Percentiles rank a stretch among this genome's conserved stretches.
These are phyloP conservation scores for Perognathus longimembris DNA, from an alignment of 2,113 vertebrate species.

Conservation along the genomic window DNA sequence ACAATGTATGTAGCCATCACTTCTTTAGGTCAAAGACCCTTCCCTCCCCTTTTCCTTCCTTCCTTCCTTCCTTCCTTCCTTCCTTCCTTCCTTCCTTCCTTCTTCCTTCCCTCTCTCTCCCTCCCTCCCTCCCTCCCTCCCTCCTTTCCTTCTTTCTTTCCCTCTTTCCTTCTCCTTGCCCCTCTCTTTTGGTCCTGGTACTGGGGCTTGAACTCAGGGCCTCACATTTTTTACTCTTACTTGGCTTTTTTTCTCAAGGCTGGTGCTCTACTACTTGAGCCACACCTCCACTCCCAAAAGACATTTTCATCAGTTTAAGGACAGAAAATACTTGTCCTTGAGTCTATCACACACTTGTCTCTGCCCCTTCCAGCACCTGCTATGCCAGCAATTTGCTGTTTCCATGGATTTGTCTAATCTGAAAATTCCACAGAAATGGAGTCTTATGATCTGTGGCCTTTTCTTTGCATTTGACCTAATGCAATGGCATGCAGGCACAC, in stretches of 20 bases:
- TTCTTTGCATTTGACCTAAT: not conserved
- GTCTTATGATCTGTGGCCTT: accelerated
- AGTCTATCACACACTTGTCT: too few species aligned
- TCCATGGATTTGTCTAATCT: not conserved
- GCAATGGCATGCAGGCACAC: not conserved
- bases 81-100: too few species aligned
- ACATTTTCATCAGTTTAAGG: not conserved
- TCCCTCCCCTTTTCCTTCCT: not conserved
- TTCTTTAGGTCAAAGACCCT: not conserved
- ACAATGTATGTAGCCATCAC: not conserved
- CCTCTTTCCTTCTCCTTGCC: too few species aligned
- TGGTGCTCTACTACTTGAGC: too few species aligned
- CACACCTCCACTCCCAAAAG: not conserved
- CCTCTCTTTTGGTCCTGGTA: too few species aligned
- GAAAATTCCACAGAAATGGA: not conserved
- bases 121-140: too few species aligned
- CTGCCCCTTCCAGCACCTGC: not conserved
- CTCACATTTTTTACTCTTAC: too few species aligned
- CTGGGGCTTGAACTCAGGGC: too few species aligned
- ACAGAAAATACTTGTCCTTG: not conserved
- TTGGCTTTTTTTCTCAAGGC: too few species aligned
- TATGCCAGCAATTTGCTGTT: not conserved
- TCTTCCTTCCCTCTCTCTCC: too few species aligned
- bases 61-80: too few species aligned
- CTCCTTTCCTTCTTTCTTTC: too few species aligned